Base-by-base conservation (phyloP, 2,797 vertebrate species). In the Xenops minutus region DNA sequence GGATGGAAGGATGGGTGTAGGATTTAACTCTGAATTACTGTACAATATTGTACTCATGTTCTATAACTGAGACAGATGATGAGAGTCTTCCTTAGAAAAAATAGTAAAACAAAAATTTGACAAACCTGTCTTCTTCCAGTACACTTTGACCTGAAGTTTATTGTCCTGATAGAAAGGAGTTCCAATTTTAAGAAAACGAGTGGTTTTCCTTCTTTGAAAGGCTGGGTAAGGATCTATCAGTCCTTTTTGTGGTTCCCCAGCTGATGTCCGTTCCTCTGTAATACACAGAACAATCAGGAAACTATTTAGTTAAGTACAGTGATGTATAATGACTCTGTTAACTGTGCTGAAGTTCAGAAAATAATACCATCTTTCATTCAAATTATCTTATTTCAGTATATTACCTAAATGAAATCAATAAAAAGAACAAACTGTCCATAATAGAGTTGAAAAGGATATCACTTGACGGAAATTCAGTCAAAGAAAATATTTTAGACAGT, bases 51-150 rank as follows among this genome's bases (percentile, higher is more conserved):
- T 23, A 55, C 6, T 9, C 54, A 54, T 16, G 30, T 71, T 85
- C 30, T 61, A 26, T 11, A 82, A n/a, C 23, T 62, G 43, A 84
- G 55, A 74, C 7, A 58, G 39, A 11, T 46, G 27, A 39, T 34
- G 7, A 29, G 10, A 88, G 20, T 34, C 10, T 12, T 62, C 26
- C 21, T 51, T 46, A 34, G 22, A 59, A 82, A 91, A 85, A 89
- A 72, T 0, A 75, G 24, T 21, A 54, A 71, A 72, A 48, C 8
- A 69, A 82, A 74, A 32, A 49, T 49, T 44, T 10, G 36, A 91
- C 92, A 61, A 97, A 99, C 99, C 99, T 8, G 98, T 97, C 95
- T 99, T 99, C 96, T 99, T 99, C 99, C 99, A 99, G 97, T 99
- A 99, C 81, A 99, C 97, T 82, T 99, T 99, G 95, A 99, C 98